phyloP scores from a whole-genome alignment of 2,797 vertebrate genomes.

The Channallabes apus region DNA sequence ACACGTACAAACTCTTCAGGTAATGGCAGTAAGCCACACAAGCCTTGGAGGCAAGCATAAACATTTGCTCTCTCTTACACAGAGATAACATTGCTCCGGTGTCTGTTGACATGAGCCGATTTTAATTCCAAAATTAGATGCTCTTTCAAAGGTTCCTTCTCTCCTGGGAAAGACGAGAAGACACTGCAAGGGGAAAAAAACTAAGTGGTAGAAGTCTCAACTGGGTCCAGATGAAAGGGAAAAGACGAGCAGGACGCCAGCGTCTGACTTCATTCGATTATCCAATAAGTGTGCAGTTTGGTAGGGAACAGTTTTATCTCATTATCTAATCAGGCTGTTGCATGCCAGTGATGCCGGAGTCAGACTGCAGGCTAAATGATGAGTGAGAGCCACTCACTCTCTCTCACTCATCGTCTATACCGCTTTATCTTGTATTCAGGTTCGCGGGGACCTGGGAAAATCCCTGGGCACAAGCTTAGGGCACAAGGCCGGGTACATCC shows the following conservation, averaged over 20 bases:
- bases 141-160: conserved; percentile 39
- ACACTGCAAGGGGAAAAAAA: conserved; percentile 18
- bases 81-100: conserved; percentile 43
- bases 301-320: conserved; percentile 60
- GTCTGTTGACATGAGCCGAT: conserved; percentile 55
- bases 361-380: conserved; percentile 24
- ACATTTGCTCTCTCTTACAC: conserved; percentile 14
- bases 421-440: too few species aligned
- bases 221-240: conserved; percentile 53
- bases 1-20: conserved; percentile 29
- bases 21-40: conserved; percentile 31
- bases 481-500: too few species aligned
- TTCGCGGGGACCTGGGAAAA: too few species aligned
- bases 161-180: conserved; percentile 37
- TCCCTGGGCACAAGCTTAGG: too few species aligned
- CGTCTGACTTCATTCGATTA: conserved; percentile 70
- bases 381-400: neutral
- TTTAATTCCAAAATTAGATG: conserved; percentile 62
- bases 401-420: too few species aligned
- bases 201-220: conserved; percentile 29
- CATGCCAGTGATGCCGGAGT: conserved; percentile 40
- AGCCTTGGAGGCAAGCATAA: conserved; percentile 25
- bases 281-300: conserved; percentile 69
- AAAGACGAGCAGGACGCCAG: conserved; percentile 65
- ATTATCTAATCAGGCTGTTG: conserved; percentile 61